Conservation (phyloP, 2,113 vertebrate species). For the Sturnira hondurensis region DNA sequence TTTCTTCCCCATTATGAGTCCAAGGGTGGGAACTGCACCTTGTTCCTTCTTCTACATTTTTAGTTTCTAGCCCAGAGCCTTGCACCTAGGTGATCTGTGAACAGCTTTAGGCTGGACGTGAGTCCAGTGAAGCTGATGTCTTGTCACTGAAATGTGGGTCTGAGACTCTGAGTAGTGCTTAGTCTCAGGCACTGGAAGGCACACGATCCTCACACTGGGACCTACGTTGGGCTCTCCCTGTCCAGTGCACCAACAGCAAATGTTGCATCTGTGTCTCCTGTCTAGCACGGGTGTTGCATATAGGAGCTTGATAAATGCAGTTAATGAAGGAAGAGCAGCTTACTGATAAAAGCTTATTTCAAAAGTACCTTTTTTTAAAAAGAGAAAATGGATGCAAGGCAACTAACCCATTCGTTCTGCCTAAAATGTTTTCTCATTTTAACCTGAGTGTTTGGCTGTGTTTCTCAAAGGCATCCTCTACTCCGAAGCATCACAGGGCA, state of each 20-base stretch:
- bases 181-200: background rate
- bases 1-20: background rate
- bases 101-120: background rate
- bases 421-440: background rate
- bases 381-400: background rate
- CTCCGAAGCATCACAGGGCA: background rate
- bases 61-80: background rate
- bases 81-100: background rate
- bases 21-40: background rate
- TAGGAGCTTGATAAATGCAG: background rate
- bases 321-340: background rate
- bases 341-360: background rate
- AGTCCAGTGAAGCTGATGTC: background rate
- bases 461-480: background rate
- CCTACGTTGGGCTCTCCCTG: background rate
- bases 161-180: background rate
- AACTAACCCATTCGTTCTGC: background rate
- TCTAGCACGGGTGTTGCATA: background rate
- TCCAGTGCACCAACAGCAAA: background rate
- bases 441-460: background rate
- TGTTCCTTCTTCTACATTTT: background rate
- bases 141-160: background rate
- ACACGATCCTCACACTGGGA: background rate
- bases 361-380: background rate
- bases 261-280: background rate